A percentile compares a stretch with the other conserved stretches of the same genome.
These are phyloP conservation scores for Drosophila ogumai DNA, from an alignment of 1,140 invertebrate species.

Conservation along the genomic window DNA sequence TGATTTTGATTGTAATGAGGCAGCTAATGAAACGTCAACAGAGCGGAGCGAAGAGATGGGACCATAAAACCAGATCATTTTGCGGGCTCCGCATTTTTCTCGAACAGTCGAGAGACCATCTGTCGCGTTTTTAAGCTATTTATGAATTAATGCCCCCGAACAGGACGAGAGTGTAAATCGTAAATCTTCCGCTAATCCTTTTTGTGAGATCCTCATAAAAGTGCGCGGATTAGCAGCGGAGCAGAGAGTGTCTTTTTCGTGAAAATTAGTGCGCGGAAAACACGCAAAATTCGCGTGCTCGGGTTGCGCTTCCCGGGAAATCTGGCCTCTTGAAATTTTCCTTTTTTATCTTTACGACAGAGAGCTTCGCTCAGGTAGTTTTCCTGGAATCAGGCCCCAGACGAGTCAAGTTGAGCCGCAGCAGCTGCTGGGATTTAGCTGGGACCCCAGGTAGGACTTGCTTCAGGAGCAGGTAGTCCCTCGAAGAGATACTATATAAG, in stretches of 20 bases:
- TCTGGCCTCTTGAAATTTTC: conserved; percentile 24
- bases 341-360: conserved; percentile 26
- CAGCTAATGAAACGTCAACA: conserved; percentile 44
- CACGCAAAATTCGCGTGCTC: conserved; percentile 73
- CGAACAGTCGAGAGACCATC: conserved; percentile 32
- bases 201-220: conserved; percentile 40
- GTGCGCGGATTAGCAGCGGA: conserved; percentile 45
- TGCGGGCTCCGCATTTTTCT: neutral
- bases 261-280: conserved; percentile 74
- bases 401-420: conserved; percentile 44
- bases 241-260: conserved; percentile 29
- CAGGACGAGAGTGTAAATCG: conserved; percentile 29
- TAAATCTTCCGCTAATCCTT: conserved; percentile 67
- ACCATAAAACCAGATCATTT: conserved; percentile 2
- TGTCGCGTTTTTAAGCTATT: conserved; percentile 73
- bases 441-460: conserved; percentile 22
- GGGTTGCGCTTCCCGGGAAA: conserved; percentile 56
- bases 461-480: conserved; percentile 19
- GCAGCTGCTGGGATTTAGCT: conserved; percentile 20
- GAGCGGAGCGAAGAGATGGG: neutral
- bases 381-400: conserved; percentile 24
- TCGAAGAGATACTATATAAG: conserved; percentile 28
- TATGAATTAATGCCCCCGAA: conserved; percentile 67
- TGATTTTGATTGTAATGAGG: conserved; percentile 40
- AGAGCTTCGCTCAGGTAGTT: conserved; percentile 17